Base-by-base conservation (phyloP, 2,888 invertebrate genomes). In the Hermaeophaga mercurialis region DNA sequence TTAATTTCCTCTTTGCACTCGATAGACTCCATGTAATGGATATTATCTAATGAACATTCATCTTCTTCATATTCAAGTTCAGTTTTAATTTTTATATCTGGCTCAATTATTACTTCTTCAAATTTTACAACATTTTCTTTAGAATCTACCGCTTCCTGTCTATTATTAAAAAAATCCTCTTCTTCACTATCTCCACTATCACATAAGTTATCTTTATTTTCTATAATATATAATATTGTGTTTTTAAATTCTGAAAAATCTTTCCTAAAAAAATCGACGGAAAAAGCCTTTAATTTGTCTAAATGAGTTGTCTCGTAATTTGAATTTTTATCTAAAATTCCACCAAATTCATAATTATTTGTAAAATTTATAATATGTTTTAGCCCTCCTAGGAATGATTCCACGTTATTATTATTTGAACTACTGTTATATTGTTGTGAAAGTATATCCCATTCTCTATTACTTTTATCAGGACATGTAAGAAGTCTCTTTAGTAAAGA, bases 331-430 rank as follows among this genome's bases (percentile, higher is more conserved):
- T 68, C 69, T 28, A 72, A 54, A 52, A 69, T 66, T 41, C 71
- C 70, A 8, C 74, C 75, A 63, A 76, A 77, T 65, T 77, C 74
- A 58, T 73, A 78, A 43, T 69, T 71, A 63, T 67, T 70, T 3
- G 77, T 77, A 56, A 78, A 78, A 22, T 73, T 70, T 31, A 77
- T 68, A 3, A 78, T 72, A 61, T 69, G 69, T 54, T 69, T 68
- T 19, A 78, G 64, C 26, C 76, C 75, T 12, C 74, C 74, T 55
- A 61, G 58, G 11, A 46, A 22, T 15, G 39, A 43, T 8, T 39
- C 22, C 15, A 34, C 19, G 9, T 31, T 31, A 26, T 34, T 9
- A n/a, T 39, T 17, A n/a, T n/a, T n/a, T 22, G 34, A 18, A 11
- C 8, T 8, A 8, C 12, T 24, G 8, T 41, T 47, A 24, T 41